Evolutionary conservation across 2,888 invertebrate genomes (phyloP).

Genomic region (Mesopsocus fuscifrons): DNA sequence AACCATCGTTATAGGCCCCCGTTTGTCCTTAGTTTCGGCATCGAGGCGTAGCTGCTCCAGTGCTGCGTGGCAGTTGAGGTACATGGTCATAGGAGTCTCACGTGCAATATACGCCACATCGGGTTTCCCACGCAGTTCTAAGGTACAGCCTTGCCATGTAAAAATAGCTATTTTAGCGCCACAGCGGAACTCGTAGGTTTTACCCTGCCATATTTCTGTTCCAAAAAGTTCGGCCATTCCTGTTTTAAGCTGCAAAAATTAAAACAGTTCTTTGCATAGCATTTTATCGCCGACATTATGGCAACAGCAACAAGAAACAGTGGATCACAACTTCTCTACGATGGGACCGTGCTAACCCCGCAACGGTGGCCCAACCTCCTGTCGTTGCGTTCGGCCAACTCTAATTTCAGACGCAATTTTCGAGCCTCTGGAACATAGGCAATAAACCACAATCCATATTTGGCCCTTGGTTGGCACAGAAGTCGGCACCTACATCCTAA

Average conservation of each 20-base stretch:
- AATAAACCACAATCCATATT: no score
- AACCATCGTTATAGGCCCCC: conserved; percentile 74
- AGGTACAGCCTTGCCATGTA: conserved; percentile 85
- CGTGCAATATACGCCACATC: conserved; percentile 90
- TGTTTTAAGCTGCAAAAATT: conserved; percentile 45
- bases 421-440: no score
- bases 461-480: no score
- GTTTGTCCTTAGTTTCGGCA: conserved; percentile 51
- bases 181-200: conserved; percentile 70
- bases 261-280: conserved; percentile 6
- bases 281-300: background rate
- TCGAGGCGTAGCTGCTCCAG: conserved; percentile 73
- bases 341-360: no score
- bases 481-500: no score
- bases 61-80: conserved; percentile 89
- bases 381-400: no score
- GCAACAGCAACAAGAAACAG: background rate
- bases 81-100: conserved; percentile 91
- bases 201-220: conserved; percentile 83
- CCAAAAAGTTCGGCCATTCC: conserved; percentile 95
- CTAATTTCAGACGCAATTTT: no score
- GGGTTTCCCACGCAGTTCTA: conserved; percentile 71
- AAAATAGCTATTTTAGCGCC: conserved; percentile 92
- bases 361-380: no score
- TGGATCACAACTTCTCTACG: no score